These are phyloP conservation scores for Catostomus latipinnis DNA, from an alignment of 2,797 vertebrate species.

Conservation along the genomic window DNA sequence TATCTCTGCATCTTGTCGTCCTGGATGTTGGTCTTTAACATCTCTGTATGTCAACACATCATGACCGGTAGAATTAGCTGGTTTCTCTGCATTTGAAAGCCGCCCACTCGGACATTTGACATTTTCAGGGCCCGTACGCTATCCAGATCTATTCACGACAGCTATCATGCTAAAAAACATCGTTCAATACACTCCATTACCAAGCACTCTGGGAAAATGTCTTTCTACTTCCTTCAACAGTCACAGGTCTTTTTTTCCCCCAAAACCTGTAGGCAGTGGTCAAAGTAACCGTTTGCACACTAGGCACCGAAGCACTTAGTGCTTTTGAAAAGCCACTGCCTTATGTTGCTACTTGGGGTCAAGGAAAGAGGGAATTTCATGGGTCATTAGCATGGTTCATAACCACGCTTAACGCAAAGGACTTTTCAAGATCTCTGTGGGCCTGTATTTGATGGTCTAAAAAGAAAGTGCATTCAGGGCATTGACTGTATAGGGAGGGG, in stretches of 20 bases:
- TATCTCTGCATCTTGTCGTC: constrained; percentile 25
- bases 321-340: constrained; percentile 60
- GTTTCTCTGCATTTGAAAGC: constrained; percentile 14
- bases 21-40: constrained; percentile 21
- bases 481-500: constrained; percentile 34
- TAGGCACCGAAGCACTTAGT: constrained; percentile 60
- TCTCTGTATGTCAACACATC: constrained; percentile 23
- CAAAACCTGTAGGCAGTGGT: constrained; percentile 55
- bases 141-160: constrained; percentile 8
- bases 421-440: constrained; percentile 65
- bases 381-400: constrained; percentile 66
- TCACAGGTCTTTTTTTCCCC: constrained; percentile 31
- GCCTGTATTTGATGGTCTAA: constrained; percentile 54
- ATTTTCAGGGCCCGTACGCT: constrained; percentile 5
- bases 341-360: constrained; percentile 50
- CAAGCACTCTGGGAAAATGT: constrained; percentile 33
- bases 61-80: constrained; percentile 15
- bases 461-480: constrained; percentile 47
- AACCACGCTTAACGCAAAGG: constrained; percentile 61
- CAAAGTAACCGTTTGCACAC: constrained; percentile 56
- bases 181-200: constrained; percentile 26
- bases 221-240: constrained; percentile 54
- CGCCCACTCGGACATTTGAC: constrained; percentile 17
- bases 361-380: constrained; percentile 60
- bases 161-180: background rate